Percentiles rank a stretch among this genome's conserved stretches.
phyloP scores from a whole-genome alignment of 1,140 invertebrate species.

The Aphidius ervi region DNA sequence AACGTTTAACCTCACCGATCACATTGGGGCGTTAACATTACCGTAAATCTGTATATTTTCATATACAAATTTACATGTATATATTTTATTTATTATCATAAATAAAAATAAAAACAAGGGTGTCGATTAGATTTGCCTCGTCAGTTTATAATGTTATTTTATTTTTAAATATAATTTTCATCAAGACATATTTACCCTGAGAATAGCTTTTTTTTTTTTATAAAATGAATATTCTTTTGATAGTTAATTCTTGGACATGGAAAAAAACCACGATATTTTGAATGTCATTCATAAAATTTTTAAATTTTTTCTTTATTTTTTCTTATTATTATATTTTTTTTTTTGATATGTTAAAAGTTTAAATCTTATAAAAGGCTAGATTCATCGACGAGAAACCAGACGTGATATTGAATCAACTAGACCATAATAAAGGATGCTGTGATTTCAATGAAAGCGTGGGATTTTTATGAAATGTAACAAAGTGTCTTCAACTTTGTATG shows the following conservation, averaged over 20 bases:
- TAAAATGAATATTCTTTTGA: too few species aligned
- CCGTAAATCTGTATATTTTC: neutral
- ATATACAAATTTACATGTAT: too few species aligned
- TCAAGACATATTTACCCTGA: too few species aligned
- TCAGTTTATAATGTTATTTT: too few species aligned
- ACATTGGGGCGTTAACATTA: slow-evolving; percentile 15
- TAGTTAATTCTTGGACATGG: too few species aligned
- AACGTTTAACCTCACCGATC: slow-evolving; percentile 29
- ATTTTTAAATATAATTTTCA: too few species aligned
- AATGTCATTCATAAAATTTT: too few species aligned
- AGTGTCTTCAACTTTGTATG: slow-evolving; percentile 4
- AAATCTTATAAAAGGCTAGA: neutral
- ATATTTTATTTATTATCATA: too few species aligned
- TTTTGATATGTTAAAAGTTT: slow-evolving; percentile 36
- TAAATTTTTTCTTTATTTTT: neutral
- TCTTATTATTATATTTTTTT: slow-evolving; percentile 3
- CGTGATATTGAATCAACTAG: slow-evolving; percentile 43
- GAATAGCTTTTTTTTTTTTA: too few species aligned
- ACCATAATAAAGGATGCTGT: slow-evolving; percentile 39
- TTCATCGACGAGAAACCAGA: slow-evolving; percentile 20
- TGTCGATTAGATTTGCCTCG: too few species aligned
- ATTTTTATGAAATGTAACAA: slow-evolving; percentile 19
- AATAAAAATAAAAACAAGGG: too few species aligned
- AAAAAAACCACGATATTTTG: too few species aligned
- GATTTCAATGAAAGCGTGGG: slow-evolving; percentile 37